These are phyloP conservation scores for Oconnorella tubifera DNA, from an alignment of 2,888 invertebrate genomes.

Conservation along the genomic window DNA sequence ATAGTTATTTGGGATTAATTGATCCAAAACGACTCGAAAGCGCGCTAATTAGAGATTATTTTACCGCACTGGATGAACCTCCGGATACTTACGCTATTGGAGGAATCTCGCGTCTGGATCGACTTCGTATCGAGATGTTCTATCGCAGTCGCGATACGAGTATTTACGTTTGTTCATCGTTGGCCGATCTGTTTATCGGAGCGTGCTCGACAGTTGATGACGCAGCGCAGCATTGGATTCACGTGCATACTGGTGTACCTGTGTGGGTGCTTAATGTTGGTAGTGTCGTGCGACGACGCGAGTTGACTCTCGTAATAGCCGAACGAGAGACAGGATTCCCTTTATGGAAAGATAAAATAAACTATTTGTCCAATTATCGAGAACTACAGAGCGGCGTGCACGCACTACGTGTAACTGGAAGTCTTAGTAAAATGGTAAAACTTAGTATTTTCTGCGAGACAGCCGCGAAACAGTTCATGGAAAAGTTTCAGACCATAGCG, in stretches of 20 bases:
- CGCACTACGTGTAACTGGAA: conserved; percentile 19
- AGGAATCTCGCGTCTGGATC: conserved; percentile 10
- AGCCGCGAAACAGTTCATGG: conserved; percentile 21
- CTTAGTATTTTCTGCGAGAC: conserved; percentile 18
- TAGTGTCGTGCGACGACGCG: conserved; percentile 18
- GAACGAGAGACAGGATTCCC: conserved; percentile 32
- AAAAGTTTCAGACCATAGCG: conserved; percentile 18
- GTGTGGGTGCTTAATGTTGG: conserved; percentile 31
- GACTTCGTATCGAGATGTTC: conserved; percentile 27
- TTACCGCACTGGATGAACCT: not conserved
- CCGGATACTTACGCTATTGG: not conserved
- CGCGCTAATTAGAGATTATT: not conserved
- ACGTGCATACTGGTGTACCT: conserved; percentile 29
- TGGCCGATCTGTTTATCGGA: conserved; percentile 21
- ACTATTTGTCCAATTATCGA: conserved; percentile 28
- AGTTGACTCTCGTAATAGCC: conserved; percentile 26
- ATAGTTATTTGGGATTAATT: not conserved
- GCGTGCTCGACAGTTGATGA: not conserved
- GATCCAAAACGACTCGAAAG: not conserved
- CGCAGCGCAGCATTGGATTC: conserved; percentile 8
- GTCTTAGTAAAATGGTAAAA: conserved; percentile 21
- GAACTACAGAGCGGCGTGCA: conserved; percentile 12
- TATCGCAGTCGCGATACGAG: conserved; percentile 20
- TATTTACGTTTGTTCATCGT: conserved; percentile 19
- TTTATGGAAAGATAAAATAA: conserved; percentile 30